Percentiles rank a stretch among this genome's conserved stretches.
Conservation (phyloP, 2,113 vertebrate species). For the Phaethornis superciliosus region DNA sequence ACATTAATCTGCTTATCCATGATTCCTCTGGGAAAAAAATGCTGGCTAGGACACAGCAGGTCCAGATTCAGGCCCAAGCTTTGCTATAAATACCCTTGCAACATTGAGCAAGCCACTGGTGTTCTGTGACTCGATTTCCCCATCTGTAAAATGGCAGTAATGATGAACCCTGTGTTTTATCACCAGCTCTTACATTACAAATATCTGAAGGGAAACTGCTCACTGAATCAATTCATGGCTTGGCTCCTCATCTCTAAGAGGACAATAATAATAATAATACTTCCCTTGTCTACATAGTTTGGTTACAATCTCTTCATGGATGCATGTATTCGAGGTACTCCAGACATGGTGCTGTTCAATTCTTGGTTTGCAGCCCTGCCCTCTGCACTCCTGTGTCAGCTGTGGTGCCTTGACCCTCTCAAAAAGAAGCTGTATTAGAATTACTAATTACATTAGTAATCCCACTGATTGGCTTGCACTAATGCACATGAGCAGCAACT, state of each 20-base stretch:
- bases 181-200: conserved; percentile 28
- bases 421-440: background rate
- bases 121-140: conserved; percentile 30
- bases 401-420: background rate
- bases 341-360: accelerated
- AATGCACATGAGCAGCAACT: background rate
- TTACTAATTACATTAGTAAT: background rate
- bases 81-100: conserved; percentile 9
- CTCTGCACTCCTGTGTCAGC: background rate
- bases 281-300: background rate
- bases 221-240: background rate
- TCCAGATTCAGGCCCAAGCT: conserved; percentile 17
- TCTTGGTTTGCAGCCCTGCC: background rate
- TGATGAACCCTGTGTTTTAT: conserved; percentile 24
- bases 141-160: conserved; percentile 6
- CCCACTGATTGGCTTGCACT: background rate
- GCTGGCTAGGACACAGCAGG: conserved; percentile 25
- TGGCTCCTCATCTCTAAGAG: background rate
- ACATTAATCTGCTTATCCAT: conserved; percentile 19
- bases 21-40: background rate
- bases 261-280: background rate
- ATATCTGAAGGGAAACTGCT: conserved; percentile 15
- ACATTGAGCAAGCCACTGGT: conserved; percentile 17
- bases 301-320: background rate
- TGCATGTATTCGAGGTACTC: background rate